These are phyloP conservation scores for Muscicapa comitata DNA, from an alignment of 2,797 vertebrate species.

Conservation along the genomic window DNA sequence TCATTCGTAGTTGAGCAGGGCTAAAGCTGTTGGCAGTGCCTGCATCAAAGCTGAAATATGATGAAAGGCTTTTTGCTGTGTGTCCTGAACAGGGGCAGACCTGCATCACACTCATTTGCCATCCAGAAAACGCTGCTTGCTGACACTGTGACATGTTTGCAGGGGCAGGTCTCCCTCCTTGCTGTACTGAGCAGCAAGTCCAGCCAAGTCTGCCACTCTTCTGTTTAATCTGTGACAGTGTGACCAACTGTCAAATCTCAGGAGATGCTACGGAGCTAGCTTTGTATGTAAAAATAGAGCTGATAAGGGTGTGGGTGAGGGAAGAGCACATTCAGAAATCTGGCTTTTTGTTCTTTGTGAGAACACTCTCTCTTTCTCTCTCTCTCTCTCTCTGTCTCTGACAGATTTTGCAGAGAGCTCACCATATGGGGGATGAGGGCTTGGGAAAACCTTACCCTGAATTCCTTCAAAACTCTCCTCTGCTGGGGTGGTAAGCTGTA, in stretches of 20 bases:
- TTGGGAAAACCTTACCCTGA: not conserved
- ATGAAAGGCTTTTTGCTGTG: not conserved
- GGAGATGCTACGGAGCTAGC: not conserved
- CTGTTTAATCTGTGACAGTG: not conserved
- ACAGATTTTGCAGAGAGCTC: not conserved
- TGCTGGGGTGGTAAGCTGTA: not conserved
- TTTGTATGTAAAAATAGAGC: slow-evolving; percentile 44
- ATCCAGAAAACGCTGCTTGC: not conserved
- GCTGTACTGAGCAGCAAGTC: not conserved
- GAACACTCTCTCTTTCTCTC: not conserved
- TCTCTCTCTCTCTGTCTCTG: not conserved
- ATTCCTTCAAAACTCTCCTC: not conserved
- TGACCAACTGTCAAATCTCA: not conserved
- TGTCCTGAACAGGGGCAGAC: not conserved
- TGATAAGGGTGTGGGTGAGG: not conserved
- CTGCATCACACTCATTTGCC: not conserved
- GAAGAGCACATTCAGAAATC: slow-evolving; percentile 2
- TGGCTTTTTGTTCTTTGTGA: not conserved
- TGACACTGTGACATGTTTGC: accelerated
- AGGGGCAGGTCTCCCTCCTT: not conserved
- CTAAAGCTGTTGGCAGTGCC: not conserved
- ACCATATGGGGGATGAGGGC: not conserved
- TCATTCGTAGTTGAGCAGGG: not conserved
- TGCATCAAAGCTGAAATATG: not conserved
- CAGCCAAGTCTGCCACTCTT: not conserved